Conservation (phyloP, 92 coral and sea anemone species). For the Siderastrea radians region DNA sequence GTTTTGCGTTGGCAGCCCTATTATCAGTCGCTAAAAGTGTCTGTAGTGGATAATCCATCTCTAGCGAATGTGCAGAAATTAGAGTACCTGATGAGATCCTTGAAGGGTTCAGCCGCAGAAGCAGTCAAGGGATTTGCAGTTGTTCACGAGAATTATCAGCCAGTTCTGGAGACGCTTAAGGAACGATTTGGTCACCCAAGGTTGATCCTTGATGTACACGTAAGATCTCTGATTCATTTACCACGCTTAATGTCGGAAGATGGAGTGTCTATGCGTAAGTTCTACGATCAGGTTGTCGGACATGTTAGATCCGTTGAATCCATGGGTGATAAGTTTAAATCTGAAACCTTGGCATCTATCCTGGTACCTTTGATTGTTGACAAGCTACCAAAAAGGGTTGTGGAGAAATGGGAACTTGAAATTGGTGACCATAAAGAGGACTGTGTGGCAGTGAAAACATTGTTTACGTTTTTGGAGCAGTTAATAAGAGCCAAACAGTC, state of each 20-base stretch:
- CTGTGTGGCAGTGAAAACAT: conserved; percentile 14
- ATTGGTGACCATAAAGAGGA: conserved; percentile 6
- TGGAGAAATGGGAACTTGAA: conserved; percentile 23
- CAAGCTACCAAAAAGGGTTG: conserved; percentile 17
- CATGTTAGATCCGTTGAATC: conserved; percentile 33
- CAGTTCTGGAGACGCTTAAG: conserved; percentile 34
- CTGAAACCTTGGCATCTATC: background rate
- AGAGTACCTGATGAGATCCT: conserved; percentile 49
- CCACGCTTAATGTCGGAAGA: background rate
- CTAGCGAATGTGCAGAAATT: conserved; percentile 54
- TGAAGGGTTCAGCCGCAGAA: conserved; percentile 43
- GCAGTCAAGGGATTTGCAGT: conserved; percentile 41
- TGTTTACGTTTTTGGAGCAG: conserved; percentile 11
- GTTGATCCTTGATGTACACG: conserved; percentile 55
- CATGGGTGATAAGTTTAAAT: conserved; percentile 15
- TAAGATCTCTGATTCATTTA: conserved; percentile 15
- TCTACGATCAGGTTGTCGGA: conserved; percentile 40
- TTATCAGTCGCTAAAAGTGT: conserved; percentile 52
- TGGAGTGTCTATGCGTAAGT: conserved; percentile 17
- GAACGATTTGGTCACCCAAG: conserved; percentile 55
- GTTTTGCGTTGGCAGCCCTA: conserved; percentile 39
- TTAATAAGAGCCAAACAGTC: conserved; percentile 11
- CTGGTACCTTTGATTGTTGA: conserved; percentile 16
- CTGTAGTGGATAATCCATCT: conserved; percentile 38
- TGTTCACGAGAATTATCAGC: conserved; percentile 24